Conservation (phyloP, 2,888 invertebrate species). For the Stramonita haemastoma region DNA sequence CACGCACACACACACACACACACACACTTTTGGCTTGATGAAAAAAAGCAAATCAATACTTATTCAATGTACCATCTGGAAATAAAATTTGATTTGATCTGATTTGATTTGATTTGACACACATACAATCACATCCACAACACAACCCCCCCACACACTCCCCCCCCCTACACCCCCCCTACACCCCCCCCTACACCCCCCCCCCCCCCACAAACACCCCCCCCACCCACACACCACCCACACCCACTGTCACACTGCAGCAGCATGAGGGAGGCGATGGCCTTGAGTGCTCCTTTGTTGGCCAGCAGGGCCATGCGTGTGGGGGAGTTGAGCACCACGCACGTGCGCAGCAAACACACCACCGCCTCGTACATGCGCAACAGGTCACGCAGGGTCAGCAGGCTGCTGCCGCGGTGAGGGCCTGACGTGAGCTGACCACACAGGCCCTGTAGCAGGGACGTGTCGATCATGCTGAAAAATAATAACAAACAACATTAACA, state of each 20-base stretch:
- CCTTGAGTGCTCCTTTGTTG: conserved; percentile 62
- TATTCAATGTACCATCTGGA: too few relatives aligned
- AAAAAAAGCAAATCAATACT: too few relatives aligned
- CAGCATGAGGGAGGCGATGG: conserved; percentile 66
- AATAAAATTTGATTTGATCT: too few relatives aligned
- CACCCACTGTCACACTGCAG: conserved; percentile 62
- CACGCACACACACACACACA: too few relatives aligned
- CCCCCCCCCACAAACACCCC: too few relatives aligned
- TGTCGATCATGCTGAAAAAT: conserved; percentile 67
- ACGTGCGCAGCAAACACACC: conserved; percentile 62
- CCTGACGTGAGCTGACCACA: conserved; percentile 58
- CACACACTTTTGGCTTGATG: too few relatives aligned
- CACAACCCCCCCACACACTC: too few relatives aligned
- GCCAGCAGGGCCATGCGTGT: conserved; percentile 63
- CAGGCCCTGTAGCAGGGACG: conserved; percentile 64
- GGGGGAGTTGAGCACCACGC: conserved; percentile 62
- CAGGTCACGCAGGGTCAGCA: conserved; percentile 69
- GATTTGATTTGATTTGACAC: too few relatives aligned
- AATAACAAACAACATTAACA: conserved; percentile 47
- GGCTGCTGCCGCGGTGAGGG: conserved; percentile 38
- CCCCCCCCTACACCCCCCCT: too few relatives aligned
- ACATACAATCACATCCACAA: too few relatives aligned
- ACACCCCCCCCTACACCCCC: too few relatives aligned
- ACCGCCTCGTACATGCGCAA: conserved; percentile 67
- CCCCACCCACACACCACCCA: not conserved